Percentiles rank a stretch among this genome's conserved stretches.
Evolutionary conservation across 2,113 vertebrate genomes (phyloP).

Genomic region (Clarias macrocephalus): DNA sequence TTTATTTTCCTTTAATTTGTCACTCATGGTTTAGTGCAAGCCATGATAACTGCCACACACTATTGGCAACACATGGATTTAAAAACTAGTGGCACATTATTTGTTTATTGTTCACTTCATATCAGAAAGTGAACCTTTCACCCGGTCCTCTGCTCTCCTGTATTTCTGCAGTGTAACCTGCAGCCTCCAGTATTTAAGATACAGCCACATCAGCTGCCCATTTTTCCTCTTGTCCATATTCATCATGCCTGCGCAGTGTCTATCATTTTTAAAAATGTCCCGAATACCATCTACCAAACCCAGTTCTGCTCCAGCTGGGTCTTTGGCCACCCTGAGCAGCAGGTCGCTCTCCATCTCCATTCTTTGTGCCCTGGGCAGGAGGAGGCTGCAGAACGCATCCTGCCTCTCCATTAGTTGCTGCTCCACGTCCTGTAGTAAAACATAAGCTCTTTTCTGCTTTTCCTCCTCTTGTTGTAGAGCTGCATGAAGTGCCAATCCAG

Average conservation of each 20-base stretch:
- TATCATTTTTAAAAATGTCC: slow-evolving; percentile 92
- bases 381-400: slow-evolving; percentile 84
- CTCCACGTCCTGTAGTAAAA: slow-evolving; percentile 80
- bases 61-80: not conserved
- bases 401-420: slow-evolving; percentile 83
- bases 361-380: slow-evolving; percentile 76
- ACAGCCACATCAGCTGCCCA: slow-evolving; percentile 94
- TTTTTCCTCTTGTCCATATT: slow-evolving; percentile 85
- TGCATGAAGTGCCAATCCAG: slow-evolving; percentile 70
- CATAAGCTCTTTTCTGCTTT: slow-evolving; percentile 77
- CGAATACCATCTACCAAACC: slow-evolving; percentile 80
- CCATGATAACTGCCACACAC: not conserved
- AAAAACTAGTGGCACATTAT: not conserved
- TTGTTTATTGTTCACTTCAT: slow-evolving; percentile 3
- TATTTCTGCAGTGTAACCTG: slow-evolving; percentile 82
- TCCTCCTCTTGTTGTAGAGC: slow-evolving; percentile 77
- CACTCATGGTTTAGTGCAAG: not conserved
- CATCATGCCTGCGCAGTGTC: slow-evolving; percentile 80
- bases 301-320: slow-evolving; percentile 76
- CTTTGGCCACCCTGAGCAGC: slow-evolving; percentile 77
- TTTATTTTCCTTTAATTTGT: not conserved
- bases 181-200: slow-evolving; percentile 90
- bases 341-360: slow-evolving; percentile 86
- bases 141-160: slow-evolving; percentile 75
- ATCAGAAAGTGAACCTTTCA: slow-evolving; percentile 1